phyloP scores from a whole-genome alignment of 1,140 invertebrate genomes.

The Babylonia areolata region DNA sequence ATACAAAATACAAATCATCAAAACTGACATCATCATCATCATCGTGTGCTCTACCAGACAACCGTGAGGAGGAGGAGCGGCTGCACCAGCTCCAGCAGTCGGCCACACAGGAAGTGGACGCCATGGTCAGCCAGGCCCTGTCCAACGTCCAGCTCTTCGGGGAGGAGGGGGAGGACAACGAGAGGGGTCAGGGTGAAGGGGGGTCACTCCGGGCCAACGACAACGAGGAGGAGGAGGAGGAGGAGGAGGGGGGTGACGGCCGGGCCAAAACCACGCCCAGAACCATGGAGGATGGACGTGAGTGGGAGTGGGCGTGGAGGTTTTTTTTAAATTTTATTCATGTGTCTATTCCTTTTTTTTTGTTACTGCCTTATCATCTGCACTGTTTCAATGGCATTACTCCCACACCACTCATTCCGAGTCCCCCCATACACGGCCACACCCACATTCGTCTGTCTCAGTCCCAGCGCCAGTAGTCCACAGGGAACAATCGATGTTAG shows the following conservation, averaged over 20 bases:
- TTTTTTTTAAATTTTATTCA: too few species aligned
- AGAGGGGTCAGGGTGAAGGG: constrained; percentile 57
- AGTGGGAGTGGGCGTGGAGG: too few species aligned
- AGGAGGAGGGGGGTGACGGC: background rate
- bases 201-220: constrained; percentile 12
- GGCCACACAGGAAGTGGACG: background rate
- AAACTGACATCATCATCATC: too few species aligned
- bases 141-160: constrained; percentile 47
- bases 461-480: too few species aligned
- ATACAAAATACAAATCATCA: too few species aligned
- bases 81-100: constrained; percentile 4
- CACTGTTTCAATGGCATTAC: too few species aligned
- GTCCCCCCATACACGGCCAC: too few species aligned
- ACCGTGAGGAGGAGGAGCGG: constrained; percentile 25
- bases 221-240: background rate
- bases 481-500: too few species aligned
- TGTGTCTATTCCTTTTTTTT: background rate
- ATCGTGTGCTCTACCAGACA: background rate
- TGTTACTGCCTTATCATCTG: too few species aligned
- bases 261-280: background rate
- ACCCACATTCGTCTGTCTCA: too few species aligned
- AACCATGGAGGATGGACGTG: constrained; percentile 20
- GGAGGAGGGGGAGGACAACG: constrained; percentile 48
- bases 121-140: constrained; percentile 33
- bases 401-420: too few species aligned